These are phyloP conservation scores for Hippocampus barbouri DNA, from an alignment of 2,113 vertebrate species.

Conservation along the genomic window DNA sequence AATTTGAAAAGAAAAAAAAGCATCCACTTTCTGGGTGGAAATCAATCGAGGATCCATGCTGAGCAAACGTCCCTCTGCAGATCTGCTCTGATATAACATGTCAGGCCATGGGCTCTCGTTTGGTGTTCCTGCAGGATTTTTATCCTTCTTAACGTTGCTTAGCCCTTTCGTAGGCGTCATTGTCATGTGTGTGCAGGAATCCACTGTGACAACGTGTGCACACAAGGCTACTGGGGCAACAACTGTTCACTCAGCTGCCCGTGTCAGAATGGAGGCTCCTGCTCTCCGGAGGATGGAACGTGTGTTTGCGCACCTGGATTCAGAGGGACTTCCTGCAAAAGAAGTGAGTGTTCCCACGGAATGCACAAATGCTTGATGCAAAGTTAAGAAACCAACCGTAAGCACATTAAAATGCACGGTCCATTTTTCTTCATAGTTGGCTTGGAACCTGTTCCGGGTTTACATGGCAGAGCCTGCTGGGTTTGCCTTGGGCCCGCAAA, in stretches of 20 bases:
- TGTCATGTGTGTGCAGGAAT: conserved; percentile 75
- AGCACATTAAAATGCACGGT: too few species aligned
- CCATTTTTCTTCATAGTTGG: too few species aligned
- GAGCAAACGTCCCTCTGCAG: conserved; percentile 30
- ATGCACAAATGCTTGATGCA: too few species aligned
- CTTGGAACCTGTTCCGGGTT: too few species aligned
- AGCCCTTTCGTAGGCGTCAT: conserved; percentile 38
- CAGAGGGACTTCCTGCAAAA: conserved; percentile 91
- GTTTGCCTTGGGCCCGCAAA: too few species aligned
- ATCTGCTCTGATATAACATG: conserved; percentile 27
- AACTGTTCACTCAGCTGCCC: conserved; percentile 95
- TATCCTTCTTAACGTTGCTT: conserved; percentile 28
- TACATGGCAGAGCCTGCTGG: too few species aligned
- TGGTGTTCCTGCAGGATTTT: conserved; percentile 42
- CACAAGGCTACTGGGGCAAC: conserved; percentile 90
- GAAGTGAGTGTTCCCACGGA: conserved; percentile 78
- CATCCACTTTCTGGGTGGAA: conserved; percentile 31
- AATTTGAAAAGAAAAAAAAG: conserved; percentile 38
- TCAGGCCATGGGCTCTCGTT: conserved; percentile 18
- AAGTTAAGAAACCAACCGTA: too few species aligned
- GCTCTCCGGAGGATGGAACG: conserved; percentile 89
- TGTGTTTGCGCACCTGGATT: conserved; percentile 94
- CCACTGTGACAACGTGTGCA: conserved; percentile 89
- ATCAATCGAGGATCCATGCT: conserved; percentile 33
- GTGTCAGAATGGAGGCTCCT: conserved; percentile 94